Base-by-base conservation (phyloP, 2,888 invertebrate genomes). In the Pheosia tremula region DNA sequence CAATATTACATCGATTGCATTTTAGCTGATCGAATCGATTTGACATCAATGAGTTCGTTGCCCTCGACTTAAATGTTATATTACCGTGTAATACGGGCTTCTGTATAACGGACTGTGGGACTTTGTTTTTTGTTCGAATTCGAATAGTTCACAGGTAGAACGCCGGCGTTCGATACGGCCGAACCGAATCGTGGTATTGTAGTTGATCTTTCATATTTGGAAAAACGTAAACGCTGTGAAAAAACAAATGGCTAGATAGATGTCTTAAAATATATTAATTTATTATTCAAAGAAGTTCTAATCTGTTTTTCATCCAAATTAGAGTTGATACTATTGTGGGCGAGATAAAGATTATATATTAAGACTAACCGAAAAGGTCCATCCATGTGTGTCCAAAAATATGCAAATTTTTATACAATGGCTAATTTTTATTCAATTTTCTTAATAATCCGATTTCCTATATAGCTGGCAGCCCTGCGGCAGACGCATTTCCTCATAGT, bases 401-500 rank as follows among this genome's bases (percentile, higher is more conserved):
- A 24, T 24, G 24, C 24, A 24, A 24, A 24, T 24, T 24, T 24
- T 24, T 24, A 24, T 24, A 24, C 24, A 24, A 24, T 24, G 24
- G 24, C 24, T 24, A 24, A 24, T 24, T 24, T 24, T 24, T 24
- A 24, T 41, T 41, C 5, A 41, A 41, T 5, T 41, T 5, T 41
- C 6, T 7, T 7, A 8, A 41, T 41, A 41, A 7, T n/a, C 43
- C 10, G 5, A 10, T 10, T 9, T 9, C n/a, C n/a, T 47, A n/a
- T 4, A n/a, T 47, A 55, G 38, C 39, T 55, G 39, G 39, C 39
- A 55, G 39, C 55, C 39, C 55, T 55, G 39, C 8, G 5, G 5
- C 39, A 68, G 71, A 68, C 63, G 59, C 74, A 79, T 78, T 87
- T 87, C 88, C 88, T 87, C 86, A 84, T 88, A 82, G 81, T 75